These are phyloP conservation scores for Rhinoraja longicauda DNA, from an alignment of 2,797 vertebrate genomes.

Conservation along the genomic window DNA sequence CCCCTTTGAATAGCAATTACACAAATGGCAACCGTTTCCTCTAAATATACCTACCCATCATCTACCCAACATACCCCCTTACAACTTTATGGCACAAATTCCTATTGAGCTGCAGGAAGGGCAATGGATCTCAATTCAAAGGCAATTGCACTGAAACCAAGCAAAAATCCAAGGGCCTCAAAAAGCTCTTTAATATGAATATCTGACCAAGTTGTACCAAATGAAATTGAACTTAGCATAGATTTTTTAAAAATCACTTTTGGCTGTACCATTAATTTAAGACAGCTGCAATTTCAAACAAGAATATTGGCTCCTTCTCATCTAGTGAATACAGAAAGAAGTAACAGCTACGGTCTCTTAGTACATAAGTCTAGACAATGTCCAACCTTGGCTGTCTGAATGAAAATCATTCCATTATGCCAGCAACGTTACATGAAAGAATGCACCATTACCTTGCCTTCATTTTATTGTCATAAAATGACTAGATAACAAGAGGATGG, in stretches of 20 bases:
- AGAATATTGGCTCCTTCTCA: conserved; percentile 6
- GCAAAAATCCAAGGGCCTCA: not conserved
- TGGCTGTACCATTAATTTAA: conserved; percentile 29
- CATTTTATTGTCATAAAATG: not conserved
- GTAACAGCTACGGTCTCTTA: not conserved
- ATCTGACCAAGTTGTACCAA: not conserved
- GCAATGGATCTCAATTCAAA: not conserved
- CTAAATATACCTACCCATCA: not conserved
- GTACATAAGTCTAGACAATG: conserved; percentile 26
- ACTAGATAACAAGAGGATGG: not conserved
- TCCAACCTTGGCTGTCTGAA: conserved; percentile 5
- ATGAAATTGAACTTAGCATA: conserved; percentile 15
- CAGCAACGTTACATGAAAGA: not conserved
- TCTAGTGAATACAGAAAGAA: conserved; percentile 16
- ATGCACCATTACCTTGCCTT: not conserved
- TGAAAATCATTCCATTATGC: conserved; percentile 8
- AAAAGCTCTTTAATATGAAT: not conserved
- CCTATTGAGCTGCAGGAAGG: no score
- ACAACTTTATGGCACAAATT: not conserved
- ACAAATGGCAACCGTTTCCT: not conserved
- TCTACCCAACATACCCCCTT: not conserved
- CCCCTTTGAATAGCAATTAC: not conserved
- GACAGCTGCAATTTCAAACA: conserved; percentile 17
- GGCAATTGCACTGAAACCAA: not conserved
- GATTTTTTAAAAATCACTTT: not conserved